Base-by-base conservation (phyloP, 2,113 vertebrate species). In the Potamarius usumacintae region DNA sequence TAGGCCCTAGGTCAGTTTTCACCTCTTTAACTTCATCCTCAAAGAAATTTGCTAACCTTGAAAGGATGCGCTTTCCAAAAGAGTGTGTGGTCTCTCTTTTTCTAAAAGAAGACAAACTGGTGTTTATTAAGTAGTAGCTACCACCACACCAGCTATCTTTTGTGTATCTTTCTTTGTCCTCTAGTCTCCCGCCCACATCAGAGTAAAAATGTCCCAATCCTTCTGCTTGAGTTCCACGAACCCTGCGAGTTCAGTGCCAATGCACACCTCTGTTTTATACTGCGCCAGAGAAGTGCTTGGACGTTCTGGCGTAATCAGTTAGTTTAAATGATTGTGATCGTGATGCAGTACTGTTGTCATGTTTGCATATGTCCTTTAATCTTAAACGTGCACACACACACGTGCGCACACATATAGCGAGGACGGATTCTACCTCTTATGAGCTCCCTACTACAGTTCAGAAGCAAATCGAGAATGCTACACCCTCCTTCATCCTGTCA, bases 391-490 rank as follows among this genome's bases (percentile, higher is more conserved):
- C 52, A 85, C 78, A 50, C n/a, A 52, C 58, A 69, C 48, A 55
- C 48, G 30, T 30, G 12, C n/a, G 20, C 17, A 50, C 42, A 65
- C 1, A 83, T 15, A 52, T 4, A 67, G 42, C 7, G 22, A 83
- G n/a, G 52, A 71, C 27, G 58, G 53, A 50, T 60, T 12, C n/a
- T 84, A 14, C 20, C 42, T 67, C 62, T 65, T 82, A 4, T 82
- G 27, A 30, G 76, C 55, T 60, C 72, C 9, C 60, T 34, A 48
- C 62, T 71, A 34, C 22, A 60, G 55, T 50, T 53, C 78, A 80
- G 20, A 50, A 67, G 74, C 65, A 63, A 72, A 81, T 50, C 52
- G 63, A 84, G 85, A 89, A 62, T 55, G 83, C 85, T 60, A 27
- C 72, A 62, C 79, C 72, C 30, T 82, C 30, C 17, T 71, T 85